Conservation (phyloP, 2,888 invertebrate genomes). For the Brenthis daphne region DNA sequence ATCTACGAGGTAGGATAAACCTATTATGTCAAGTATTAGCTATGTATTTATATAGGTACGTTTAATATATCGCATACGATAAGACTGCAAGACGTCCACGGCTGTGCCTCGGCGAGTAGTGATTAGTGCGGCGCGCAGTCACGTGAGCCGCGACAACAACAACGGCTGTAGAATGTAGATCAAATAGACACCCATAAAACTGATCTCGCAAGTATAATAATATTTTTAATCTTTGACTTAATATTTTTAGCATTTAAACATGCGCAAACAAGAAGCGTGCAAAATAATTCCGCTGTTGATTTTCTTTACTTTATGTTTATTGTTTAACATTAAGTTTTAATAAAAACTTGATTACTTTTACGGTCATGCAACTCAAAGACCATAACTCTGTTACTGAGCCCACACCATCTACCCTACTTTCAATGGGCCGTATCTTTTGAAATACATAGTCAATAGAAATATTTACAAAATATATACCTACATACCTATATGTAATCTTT, state of each 20-base stretch:
- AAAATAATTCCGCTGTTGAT: not conserved
- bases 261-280: not conserved
- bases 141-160: constrained; percentile 10
- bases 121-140: not conserved
- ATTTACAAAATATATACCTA: too few relatives aligned
- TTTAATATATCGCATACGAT: too few relatives aligned
- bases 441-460: too few relatives aligned
- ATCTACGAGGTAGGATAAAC: too few relatives aligned
- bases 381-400: too few relatives aligned
- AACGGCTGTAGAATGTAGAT: constrained; percentile 12
- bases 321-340: not conserved
- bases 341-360: not conserved
- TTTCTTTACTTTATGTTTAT: constrained; percentile 3
- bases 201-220: not conserved
- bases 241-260: not conserved
- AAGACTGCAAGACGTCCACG: too few relatives aligned
- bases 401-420: too few relatives aligned
- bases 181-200: constrained; percentile 1
- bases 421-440: too few relatives aligned
- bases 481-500: too few relatives aligned
- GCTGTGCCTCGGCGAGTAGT: not conserved
- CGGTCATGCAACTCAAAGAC: not conserved
- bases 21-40: too few relatives aligned
- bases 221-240: constrained; percentile 6
- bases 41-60: too few relatives aligned